These are phyloP conservation scores for Perodicticus potto DNA, from an alignment of 2,797 vertebrate species.

Conservation along the genomic window DNA sequence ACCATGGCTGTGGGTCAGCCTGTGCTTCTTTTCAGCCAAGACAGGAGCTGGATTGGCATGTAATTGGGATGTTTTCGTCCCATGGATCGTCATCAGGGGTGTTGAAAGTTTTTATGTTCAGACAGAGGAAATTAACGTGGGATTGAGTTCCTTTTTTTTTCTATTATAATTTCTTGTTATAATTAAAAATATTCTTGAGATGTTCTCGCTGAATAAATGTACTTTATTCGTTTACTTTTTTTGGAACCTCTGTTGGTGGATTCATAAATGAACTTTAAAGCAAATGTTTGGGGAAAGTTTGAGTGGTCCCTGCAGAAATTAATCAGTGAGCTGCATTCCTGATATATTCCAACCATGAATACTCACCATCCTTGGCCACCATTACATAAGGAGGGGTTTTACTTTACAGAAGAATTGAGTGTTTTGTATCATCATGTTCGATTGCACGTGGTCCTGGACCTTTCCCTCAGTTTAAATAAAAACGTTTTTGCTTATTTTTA, in stretches of 20 bases:
- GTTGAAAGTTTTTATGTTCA: background rate
- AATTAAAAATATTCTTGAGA: background rate
- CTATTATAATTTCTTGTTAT: background rate
- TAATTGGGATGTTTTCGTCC: background rate
- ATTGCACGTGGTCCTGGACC: background rate
- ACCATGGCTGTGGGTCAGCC: background rate
- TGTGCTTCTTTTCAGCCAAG: background rate
- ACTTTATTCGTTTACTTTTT: background rate
- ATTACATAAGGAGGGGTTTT: background rate
- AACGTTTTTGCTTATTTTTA: no score
- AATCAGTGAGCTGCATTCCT: background rate
- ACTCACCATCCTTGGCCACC: accelerated
- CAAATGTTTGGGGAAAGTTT: background rate
- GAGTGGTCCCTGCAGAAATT: background rate
- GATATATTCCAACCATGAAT: background rate
- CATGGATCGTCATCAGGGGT: no score
- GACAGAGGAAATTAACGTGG: background rate
- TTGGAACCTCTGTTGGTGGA: no score
- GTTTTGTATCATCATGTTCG: background rate
- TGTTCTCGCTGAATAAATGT: background rate
- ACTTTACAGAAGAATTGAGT: background rate
- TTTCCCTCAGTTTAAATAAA: background rate
- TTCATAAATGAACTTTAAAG: background rate
- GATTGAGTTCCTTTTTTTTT: background rate
- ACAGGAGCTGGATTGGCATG: background rate